These are phyloP conservation scores for Bradypus variegatus DNA, from an alignment of 2,797 vertebrate species.

Conservation along the genomic window DNA sequence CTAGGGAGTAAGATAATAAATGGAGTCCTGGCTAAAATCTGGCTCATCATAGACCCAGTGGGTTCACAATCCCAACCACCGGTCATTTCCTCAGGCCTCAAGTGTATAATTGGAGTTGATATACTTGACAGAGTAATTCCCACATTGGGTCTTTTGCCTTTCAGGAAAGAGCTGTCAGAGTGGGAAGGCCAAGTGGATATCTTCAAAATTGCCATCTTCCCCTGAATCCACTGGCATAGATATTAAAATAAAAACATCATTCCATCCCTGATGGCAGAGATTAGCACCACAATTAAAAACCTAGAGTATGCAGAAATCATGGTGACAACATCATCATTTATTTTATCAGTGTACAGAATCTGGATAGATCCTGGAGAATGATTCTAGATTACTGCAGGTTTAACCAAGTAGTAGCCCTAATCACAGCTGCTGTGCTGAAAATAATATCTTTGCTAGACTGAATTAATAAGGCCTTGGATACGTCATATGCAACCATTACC, in stretches of 20 bases:
- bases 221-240: background rate
- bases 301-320: background rate
- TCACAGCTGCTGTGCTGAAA: background rate
- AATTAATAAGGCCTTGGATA: background rate
- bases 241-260: background rate
- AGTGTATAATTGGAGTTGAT: background rate
- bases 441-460: background rate
- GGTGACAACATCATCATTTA: background rate
- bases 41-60: background rate
- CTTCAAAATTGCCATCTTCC: background rate
- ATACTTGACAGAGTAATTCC: background rate
- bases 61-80: background rate
- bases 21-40: background rate
- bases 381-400: background rate
- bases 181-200: background rate
- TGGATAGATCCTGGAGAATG: background rate
- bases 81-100: background rate
- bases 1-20: background rate
- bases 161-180: background rate
- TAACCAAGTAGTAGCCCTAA: background rate
- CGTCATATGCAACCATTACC: background rate
- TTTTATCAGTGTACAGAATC: background rate
- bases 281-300: background rate
- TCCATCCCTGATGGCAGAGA: background rate
- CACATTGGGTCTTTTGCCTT: background rate